Evolutionary conservation across 2,113 vertebrate genomes (phyloP).

Genomic region (Dicaeum eximium): DNA sequence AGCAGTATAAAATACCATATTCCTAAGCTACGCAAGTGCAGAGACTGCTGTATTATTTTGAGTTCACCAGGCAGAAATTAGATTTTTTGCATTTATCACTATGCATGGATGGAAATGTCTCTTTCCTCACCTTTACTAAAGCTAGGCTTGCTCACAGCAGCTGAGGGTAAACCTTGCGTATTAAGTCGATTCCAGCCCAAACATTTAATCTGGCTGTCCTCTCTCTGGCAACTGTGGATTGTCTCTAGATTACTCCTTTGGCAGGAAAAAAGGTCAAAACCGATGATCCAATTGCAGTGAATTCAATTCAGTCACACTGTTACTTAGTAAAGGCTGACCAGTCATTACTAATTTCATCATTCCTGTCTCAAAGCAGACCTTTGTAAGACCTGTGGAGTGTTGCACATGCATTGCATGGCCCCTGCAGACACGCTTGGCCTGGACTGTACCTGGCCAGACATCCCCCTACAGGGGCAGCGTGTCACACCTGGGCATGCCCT

Average conservation of each 20-base stretch:
- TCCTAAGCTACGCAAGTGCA: not conserved
- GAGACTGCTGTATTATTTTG: not conserved
- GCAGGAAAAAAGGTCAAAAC: not conserved
- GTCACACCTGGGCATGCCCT: rapidly evolving
- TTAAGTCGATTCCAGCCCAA: not conserved
- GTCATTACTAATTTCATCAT: not conserved
- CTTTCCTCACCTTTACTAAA: not conserved
- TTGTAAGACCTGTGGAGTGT: not conserved
- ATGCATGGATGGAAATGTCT: not conserved
- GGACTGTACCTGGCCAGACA: not conserved
- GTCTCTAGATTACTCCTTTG: not conserved
- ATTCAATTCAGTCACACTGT: not conserved
- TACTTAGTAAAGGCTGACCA: not conserved
- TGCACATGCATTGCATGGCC: not conserved
- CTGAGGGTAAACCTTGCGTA: not conserved
- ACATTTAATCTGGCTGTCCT: not conserved
- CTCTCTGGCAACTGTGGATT: not conserved
- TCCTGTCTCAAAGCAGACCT: not conserved
- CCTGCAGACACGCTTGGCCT: rapidly evolving
- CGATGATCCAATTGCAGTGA: not conserved
- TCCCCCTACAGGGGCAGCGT: rapidly evolving
- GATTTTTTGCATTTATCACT: not conserved
- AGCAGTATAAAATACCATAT: not conserved
- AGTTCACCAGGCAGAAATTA: not conserved
- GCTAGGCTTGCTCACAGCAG: not conserved